Evolutionary conservation across 2,888 invertebrate genomes (phyloP).

Genomic region (Cosmorhoe ocellata): DNA sequence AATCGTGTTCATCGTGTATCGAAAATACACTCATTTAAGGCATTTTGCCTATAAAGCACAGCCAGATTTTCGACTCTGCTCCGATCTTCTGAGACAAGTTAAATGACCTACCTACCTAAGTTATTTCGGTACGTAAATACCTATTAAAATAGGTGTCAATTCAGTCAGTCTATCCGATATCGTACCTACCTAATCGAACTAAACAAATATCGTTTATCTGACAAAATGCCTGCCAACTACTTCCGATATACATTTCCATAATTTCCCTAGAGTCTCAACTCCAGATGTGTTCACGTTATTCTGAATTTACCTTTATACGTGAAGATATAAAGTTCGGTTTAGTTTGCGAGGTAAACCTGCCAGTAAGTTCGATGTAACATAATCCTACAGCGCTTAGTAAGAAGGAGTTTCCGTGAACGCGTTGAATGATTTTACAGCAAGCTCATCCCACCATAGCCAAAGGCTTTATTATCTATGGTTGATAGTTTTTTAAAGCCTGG

Average conservation of each 20-base stretch:
- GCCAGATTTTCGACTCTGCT: too few relatives aligned
- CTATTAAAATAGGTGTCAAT: too few relatives aligned
- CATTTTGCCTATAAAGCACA: too few relatives aligned
- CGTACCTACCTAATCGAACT: conserved; percentile 41
- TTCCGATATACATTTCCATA: conserved; percentile 54
- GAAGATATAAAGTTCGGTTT: background rate
- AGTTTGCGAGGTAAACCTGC: conserved; percentile 36
- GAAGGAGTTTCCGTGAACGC: background rate
- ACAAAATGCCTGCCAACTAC: conserved; percentile 59
- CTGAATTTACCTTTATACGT: background rate
- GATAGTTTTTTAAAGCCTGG: too few relatives aligned
- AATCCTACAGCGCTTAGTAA: conserved; percentile 40
- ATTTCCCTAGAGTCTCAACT: conserved; percentile 53
- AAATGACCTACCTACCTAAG: conserved; percentile 1
- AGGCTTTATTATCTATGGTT: too few relatives aligned
- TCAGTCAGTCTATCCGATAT: conserved; percentile 27
- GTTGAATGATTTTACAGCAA: too few relatives aligned
- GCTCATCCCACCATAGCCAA: too few relatives aligned
- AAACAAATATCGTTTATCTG: conserved; percentile 57
- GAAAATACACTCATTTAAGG: too few relatives aligned
- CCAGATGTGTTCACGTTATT: conserved; percentile 4
- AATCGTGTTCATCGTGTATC: too few relatives aligned
- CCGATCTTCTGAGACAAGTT: too few relatives aligned
- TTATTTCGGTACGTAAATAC: too few relatives aligned
- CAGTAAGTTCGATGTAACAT: conserved; percentile 50